These are phyloP conservation scores for Conger conger DNA, from an alignment of 2,113 vertebrate genomes.

Conservation along the genomic window DNA sequence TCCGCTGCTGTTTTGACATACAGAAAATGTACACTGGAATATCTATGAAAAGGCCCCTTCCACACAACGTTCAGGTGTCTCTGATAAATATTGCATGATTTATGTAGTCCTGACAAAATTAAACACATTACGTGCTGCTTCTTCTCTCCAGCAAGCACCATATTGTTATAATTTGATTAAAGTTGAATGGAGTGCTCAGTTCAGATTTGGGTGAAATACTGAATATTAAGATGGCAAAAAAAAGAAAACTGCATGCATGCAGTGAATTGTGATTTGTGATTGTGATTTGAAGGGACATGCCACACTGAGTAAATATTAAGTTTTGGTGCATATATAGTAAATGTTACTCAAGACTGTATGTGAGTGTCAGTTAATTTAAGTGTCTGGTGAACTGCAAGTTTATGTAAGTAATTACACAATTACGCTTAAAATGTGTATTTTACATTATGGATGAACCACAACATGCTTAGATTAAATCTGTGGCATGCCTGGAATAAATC, in stretches of 20 bases:
- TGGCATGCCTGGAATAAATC: too few relatives aligned
- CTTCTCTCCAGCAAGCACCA: neutral
- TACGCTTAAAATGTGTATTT: too few relatives aligned
- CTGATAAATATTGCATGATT: constrained; percentile 9
- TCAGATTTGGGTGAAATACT: neutral
- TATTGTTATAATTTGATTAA: neutral
- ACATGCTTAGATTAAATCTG: too few relatives aligned
- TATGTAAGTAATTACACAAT: too few relatives aligned
- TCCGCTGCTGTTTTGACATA: neutral
- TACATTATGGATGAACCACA: too few relatives aligned
- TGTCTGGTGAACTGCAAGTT: too few relatives aligned
- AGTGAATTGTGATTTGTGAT: too few relatives aligned
- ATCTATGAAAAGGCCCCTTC: neutral
- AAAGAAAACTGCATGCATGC: neutral
- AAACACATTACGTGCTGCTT: neutral
- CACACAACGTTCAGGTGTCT: neutral
- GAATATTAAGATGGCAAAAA: neutral
- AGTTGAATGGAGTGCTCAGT: neutral
- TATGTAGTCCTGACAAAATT: neutral
- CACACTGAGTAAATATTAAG: too few relatives aligned
- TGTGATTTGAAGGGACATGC: too few relatives aligned
- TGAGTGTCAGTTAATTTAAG: too few relatives aligned
- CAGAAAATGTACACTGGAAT: neutral
- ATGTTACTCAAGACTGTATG: too few relatives aligned
- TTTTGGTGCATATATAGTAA: too few relatives aligned